These are phyloP conservation scores for Prenolepis imparis DNA, from an alignment of 2,888 invertebrate species.

Conservation along the genomic window DNA sequence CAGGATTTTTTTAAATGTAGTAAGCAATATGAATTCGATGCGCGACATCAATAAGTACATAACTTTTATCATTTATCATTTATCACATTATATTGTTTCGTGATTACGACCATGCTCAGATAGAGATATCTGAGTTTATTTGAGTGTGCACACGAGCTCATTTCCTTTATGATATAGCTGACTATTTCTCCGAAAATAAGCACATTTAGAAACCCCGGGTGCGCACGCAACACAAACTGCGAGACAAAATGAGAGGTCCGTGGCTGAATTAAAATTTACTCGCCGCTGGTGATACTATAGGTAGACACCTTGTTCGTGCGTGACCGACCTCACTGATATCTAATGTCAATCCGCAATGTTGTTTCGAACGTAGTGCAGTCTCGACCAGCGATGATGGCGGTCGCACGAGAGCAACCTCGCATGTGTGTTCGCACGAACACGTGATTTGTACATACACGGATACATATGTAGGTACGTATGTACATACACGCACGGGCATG, in stretches of 20 bases:
- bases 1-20: not conserved
- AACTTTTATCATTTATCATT: not conserved
- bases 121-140: conserved; percentile 7
- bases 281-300: conserved; percentile 43
- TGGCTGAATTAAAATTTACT: conserved; percentile 72
- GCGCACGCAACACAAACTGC: conserved; percentile 49
- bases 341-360: conserved; percentile 72
- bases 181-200: conserved; percentile 9
- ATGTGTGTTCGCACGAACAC: conserved; percentile 52
- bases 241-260: conserved; percentile 59
- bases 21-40: not conserved
- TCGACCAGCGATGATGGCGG: conserved; percentile 7
- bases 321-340: conserved; percentile 70
- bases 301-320: conserved; percentile 65
- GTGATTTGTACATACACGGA: conserved; percentile 65
- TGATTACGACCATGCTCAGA: not conserved
- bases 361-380: conserved; percentile 63
- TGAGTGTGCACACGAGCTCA: not conserved
- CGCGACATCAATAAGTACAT: not conserved
- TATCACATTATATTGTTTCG: not conserved
- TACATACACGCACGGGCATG: too few species aligned
- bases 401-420: conserved; percentile 54
- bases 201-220: not conserved
- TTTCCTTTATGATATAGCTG: not conserved
- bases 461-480: not conserved